Evolutionary conservation across 2,113 vertebrate genomes (phyloP).

Genomic region (Brachyhypopomus gauderio): DNA sequence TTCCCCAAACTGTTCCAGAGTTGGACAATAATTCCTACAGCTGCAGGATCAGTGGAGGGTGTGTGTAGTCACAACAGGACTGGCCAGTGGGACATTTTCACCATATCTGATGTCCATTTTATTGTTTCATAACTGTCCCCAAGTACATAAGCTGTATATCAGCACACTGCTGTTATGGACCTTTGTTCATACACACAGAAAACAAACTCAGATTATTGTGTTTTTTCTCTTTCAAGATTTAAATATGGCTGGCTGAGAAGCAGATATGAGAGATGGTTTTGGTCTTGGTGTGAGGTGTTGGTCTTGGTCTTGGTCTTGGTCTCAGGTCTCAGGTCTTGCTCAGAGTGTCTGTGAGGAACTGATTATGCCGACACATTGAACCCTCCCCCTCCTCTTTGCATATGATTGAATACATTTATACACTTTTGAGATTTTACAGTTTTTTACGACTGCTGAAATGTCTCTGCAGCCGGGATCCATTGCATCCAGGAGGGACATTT

Average conservation of each 20-base stretch:
- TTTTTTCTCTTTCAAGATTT: slow-evolving; percentile 60
- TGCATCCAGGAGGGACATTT: too few relatives aligned
- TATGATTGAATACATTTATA: background rate
- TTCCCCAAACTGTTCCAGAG: too few relatives aligned
- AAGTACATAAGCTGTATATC: slow-evolving; percentile 68
- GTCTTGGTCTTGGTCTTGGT: slow-evolving; percentile 35
- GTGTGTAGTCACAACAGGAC: background rate
- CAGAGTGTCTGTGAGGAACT: background rate
- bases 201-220: slow-evolving; percentile 63
- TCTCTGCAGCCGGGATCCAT: too few relatives aligned
- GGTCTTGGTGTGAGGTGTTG: slow-evolving; percentile 51
- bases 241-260: background rate
- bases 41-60: too few relatives aligned
- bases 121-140: slow-evolving; percentile 72
- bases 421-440: background rate
- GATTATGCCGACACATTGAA: background rate
- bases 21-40: background rate
- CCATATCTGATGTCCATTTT: slow-evolving; percentile 66
- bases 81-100: slow-evolving; percentile 53
- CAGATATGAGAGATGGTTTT: slow-evolving; percentile 41
- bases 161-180: slow-evolving; percentile 65
- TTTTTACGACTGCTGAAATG: too few relatives aligned
- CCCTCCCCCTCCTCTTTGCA: background rate
- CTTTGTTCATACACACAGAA: slow-evolving; percentile 34
- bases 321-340: too few relatives aligned